Evolutionary conservation across 1,140 invertebrate genomes (phyloP).

Genomic region (Ridgeia piscesae): DNA sequence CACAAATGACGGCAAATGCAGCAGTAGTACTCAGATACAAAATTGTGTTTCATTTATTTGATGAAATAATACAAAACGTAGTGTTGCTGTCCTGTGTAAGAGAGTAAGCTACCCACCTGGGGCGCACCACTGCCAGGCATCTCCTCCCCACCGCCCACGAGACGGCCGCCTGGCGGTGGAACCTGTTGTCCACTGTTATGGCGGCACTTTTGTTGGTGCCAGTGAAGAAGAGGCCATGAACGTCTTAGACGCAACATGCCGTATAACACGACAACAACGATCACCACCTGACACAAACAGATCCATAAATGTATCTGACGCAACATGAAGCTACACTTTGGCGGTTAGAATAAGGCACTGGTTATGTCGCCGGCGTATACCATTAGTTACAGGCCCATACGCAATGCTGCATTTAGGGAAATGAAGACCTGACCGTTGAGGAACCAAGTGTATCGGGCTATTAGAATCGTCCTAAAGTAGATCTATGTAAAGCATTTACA

Average conservation of each 20-base stretch:
- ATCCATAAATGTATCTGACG: too few relatives aligned
- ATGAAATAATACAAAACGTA: neutral
- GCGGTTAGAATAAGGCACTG: too few relatives aligned
- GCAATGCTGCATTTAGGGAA: too few relatives aligned
- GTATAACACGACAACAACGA: neutral
- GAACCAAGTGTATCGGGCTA: too few relatives aligned
- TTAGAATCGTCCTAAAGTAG: too few relatives aligned
- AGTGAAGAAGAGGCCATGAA: neutral
- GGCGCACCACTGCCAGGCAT: neutral
- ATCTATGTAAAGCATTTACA: too few relatives aligned
- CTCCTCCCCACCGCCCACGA: neutral
- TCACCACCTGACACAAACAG: neutral
- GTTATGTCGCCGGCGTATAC: too few relatives aligned
- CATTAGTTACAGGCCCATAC: too few relatives aligned
- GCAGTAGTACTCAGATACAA: neutral
- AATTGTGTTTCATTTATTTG: neutral
- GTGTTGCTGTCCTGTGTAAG: neutral
- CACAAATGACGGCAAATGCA: neutral
- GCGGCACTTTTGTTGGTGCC: neutral
- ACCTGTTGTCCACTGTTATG: neutral
- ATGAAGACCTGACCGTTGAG: too few relatives aligned
- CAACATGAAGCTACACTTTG: too few relatives aligned
- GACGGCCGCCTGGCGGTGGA: neutral
- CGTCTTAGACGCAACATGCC: neutral
- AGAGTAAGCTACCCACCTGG: neutral